phyloP scores from a whole-genome alignment of 2,888 invertebrate genomes.

The Sepioteuthis lessoniana region DNA sequence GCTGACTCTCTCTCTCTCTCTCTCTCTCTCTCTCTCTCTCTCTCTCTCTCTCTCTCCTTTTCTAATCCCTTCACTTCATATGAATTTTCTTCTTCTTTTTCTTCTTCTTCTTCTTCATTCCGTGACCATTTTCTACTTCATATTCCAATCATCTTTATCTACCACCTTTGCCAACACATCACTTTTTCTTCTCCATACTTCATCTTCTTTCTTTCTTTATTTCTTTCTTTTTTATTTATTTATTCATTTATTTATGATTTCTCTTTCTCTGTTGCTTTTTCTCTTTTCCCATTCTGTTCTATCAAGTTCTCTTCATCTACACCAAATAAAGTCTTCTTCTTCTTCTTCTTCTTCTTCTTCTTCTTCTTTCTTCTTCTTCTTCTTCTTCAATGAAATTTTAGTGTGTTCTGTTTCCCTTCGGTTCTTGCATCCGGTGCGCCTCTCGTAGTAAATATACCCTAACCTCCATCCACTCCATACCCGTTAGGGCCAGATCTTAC shows the following conservation, averaged over 20 bases:
- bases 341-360: neutral
- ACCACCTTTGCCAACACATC: neutral
- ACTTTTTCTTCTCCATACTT: neutral
- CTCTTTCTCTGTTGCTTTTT: neutral
- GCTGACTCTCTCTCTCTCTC: neutral
- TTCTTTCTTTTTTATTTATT: neutral
- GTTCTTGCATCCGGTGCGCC: neutral
- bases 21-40: neutral
- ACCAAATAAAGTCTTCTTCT: neutral
- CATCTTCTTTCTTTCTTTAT: neutral
- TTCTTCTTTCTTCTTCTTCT: neutral
- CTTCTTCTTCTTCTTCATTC: too few relatives aligned
- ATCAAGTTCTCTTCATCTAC: neutral
- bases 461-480: neutral
- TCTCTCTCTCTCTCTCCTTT: too few relatives aligned
- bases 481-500: neutral
- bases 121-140: neutral
- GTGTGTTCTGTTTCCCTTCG: constrained; percentile 15
- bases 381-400: neutral
- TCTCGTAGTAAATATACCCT: neutral
- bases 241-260: neutral
- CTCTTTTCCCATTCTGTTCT: neutral
- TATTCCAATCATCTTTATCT: neutral
- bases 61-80: neutral
- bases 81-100: too few relatives aligned